These are phyloP conservation scores for Sparidentex hasta DNA, from an alignment of 2,797 vertebrate genomes.

Conservation along the genomic window DNA sequence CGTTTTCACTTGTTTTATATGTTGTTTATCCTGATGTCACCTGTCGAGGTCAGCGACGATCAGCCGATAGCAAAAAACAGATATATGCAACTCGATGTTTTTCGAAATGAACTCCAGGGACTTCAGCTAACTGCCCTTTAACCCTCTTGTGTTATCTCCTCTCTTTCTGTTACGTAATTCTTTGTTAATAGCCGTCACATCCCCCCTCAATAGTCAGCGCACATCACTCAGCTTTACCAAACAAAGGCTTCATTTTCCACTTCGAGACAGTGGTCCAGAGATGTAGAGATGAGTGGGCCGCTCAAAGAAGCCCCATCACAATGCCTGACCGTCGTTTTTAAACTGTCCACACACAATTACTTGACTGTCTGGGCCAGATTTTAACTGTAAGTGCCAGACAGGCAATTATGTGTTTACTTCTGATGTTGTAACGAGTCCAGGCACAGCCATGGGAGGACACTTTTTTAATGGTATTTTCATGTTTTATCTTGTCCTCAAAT, in stretches of 20 bases:
- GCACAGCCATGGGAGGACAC: not conserved
- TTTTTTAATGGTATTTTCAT: conserved; percentile 26
- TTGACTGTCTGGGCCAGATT: conserved; percentile 3
- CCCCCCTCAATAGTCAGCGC: not conserved
- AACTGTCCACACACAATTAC: conserved; percentile 13
- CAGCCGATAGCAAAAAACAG: not conserved
- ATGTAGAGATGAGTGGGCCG: conserved; percentile 10
- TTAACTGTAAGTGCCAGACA: conserved; percentile 15
- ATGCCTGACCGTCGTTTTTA: not conserved
- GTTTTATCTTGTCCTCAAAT: conserved; percentile 42
- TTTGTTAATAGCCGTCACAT: not conserved
- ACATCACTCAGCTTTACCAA: conserved; percentile 4
- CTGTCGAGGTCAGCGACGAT: not conserved
- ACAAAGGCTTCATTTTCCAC: conserved; percentile 7
- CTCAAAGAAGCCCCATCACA: conserved; percentile 1
- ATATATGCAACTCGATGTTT: not conserved
- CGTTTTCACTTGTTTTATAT: not conserved
- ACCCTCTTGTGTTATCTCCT: not conserved
- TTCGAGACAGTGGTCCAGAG: not conserved
- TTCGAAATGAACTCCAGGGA: not conserved
- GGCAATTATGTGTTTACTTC: conserved; percentile 15
- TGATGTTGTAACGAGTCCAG: not conserved
- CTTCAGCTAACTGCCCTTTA: not conserved
- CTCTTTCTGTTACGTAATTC: not conserved
- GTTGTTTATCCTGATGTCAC: not conserved